phyloP scores from a whole-genome alignment of 2,888 invertebrate genomes.

The Myathropa florea region DNA sequence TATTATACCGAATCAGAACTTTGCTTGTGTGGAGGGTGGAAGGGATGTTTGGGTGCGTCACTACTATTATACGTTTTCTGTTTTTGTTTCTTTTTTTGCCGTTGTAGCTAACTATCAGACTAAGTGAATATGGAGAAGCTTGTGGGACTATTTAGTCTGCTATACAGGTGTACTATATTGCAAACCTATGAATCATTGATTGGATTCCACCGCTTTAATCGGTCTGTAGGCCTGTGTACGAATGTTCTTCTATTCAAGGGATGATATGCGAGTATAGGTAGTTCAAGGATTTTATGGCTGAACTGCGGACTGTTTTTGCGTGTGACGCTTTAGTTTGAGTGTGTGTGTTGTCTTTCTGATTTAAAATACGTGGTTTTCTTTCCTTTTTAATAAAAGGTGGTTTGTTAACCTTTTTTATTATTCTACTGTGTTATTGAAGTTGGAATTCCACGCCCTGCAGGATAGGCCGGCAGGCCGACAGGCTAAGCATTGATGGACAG shows the following conservation, averaged over 20 bases:
- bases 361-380: slow-evolving; percentile 5
- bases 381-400: not conserved
- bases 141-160: slow-evolving; percentile 34
- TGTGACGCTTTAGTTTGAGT: slow-evolving; percentile 46
- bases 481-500: slow-evolving; percentile 37
- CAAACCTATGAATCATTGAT: slow-evolving; percentile 63
- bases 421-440: slow-evolving; percentile 7
- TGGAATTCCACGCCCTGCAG: slow-evolving; percentile 41
- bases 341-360: slow-evolving; percentile 2
- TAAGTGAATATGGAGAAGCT: slow-evolving; percentile 22
- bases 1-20: slow-evolving; percentile 14
- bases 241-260: not conserved
- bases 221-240: slow-evolving; percentile 23
- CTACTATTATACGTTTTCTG: not conserved
- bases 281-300: slow-evolving; percentile 47
- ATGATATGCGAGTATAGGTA: not conserved
- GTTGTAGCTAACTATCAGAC: not conserved
- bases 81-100: not conserved
- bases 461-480: no score
- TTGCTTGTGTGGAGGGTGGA: not conserved
- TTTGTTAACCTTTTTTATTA: slow-evolving; percentile 3
- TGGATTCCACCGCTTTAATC: slow-evolving; percentile 47
- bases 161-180: slow-evolving; percentile 49
- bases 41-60: slow-evolving; percentile 42
- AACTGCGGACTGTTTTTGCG: slow-evolving; percentile 44